Base-by-base conservation (phyloP, 2,888 invertebrate species). In the Tenthredo scrophulariae region DNA sequence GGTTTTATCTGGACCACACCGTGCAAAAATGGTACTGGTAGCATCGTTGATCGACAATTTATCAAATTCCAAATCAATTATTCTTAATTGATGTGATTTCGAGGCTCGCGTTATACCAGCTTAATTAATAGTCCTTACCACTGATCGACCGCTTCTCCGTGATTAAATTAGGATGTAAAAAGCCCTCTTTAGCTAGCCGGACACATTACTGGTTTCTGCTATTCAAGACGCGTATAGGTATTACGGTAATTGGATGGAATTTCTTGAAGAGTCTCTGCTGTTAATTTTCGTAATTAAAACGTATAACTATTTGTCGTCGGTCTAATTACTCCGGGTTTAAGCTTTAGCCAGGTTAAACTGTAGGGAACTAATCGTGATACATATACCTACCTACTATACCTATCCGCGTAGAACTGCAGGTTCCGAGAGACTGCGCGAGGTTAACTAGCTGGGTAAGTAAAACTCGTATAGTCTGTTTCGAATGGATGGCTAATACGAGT, bases 291-390 rank as follows among this genome's bases (percentile, higher is more conserved):
- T 54, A 77, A 77, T 77, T 77, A 77, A 77, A 77, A 77, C 58
- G 50, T 80, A 26, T 18, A 77, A 77, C 79, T 77, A 50, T 77
- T 80, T 80, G 58, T 80, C 58, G 80, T 54, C 29, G 50, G 26
- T 50, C 29, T 50, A 77, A 77, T 77, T 54, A 77, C 77, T 54
- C 50, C 77, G 33, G 29, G 50, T 29, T 26, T 33, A 18, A 33
- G 77, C 58, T 62, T 62, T 40, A 62, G 80, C 58, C 58, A 26
- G 37, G 80, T 62, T 80, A 80, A 80, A 80, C 80, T 22, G 80
- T 37, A 80, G 80, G 80, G 62, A 80, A 80, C 80, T 80, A 80
- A 80, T 80, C 80, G 80, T 62, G 62, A 50, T n/a, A 33, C 40
- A 77, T 77, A 50, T 29, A 77, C 50, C 29, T 22, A 3, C 43